phyloP scores from a whole-genome alignment of 1,140 invertebrate genomes.

The Brachionus plicatilis region DNA sequence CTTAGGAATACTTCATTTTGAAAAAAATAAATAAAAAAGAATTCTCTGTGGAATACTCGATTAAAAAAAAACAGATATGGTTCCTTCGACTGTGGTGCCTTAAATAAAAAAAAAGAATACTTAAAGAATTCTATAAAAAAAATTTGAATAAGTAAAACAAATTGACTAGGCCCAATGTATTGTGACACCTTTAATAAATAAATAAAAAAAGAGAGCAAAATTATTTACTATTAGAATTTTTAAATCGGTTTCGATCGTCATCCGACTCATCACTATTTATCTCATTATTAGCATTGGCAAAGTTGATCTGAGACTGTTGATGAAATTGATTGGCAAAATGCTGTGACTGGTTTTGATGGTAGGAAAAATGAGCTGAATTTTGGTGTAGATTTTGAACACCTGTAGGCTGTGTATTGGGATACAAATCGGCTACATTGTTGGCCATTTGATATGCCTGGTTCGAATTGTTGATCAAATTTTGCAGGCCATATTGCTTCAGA shows the following conservation, averaged over 20 bases:
- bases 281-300: background rate
- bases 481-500: background rate
- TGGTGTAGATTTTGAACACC: background rate
- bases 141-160: too few relatives aligned
- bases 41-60: too few relatives aligned
- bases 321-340: background rate
- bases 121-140: too few relatives aligned
- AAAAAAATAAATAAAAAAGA: too few relatives aligned
- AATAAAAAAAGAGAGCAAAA: background rate
- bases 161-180: too few relatives aligned
- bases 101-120: too few relatives aligned
- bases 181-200: background rate
- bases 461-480: background rate
- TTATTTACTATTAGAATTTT: constrained; percentile 8
- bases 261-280: constrained; percentile 15
- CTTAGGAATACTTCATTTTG: too few relatives aligned
- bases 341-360: background rate
- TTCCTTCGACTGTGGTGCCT: too few relatives aligned
- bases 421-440: background rate
- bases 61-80: too few relatives aligned
- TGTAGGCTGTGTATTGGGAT: background rate
- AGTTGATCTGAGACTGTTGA: background rate
- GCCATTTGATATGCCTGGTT: background rate
- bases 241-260: constrained; percentile 11
- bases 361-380: background rate